phyloP scores from a whole-genome alignment of 2,888 invertebrate species.

The Clostera curtula region DNA sequence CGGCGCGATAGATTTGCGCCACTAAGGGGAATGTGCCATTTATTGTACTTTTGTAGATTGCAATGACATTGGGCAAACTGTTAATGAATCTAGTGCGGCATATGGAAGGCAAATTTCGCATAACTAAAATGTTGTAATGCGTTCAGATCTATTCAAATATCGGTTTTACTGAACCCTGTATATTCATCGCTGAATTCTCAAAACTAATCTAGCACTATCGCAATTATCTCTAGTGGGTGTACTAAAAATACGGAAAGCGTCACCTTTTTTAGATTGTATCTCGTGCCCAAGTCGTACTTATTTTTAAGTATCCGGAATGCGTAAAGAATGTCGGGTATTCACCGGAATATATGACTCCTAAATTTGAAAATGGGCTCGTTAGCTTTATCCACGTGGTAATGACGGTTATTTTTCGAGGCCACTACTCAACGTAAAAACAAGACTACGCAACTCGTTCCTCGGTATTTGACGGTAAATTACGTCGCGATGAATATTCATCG shows the following conservation, averaged over 20 bases:
- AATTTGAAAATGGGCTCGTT: slow-evolving; percentile 39
- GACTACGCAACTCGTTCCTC: slow-evolving; percentile 46
- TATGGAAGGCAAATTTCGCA: neutral
- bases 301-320: slow-evolving; percentile 22
- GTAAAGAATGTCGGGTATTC: slow-evolving; percentile 16
- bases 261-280: too few species aligned
- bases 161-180: too few species aligned
- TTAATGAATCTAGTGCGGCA: slow-evolving; percentile 8
- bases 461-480: slow-evolving; percentile 21
- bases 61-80: slow-evolving; percentile 9
- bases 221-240: too few species aligned
- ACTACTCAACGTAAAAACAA: slow-evolving; percentile 46
- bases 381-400: slow-evolving; percentile 35
- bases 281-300: slow-evolving; percentile 9
- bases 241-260: too few species aligned
- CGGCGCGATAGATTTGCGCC: slow-evolving; percentile 22
- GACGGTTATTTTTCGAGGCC: slow-evolving; percentile 70
- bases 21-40: slow-evolving; percentile 9
- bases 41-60: slow-evolving; percentile 8
- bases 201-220: too few species aligned
- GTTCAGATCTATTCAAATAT: neutral
- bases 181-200: too few species aligned
- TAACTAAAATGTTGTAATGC: neutral
- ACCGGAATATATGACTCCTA: slow-evolving; percentile 19
- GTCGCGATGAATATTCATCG: slow-evolving; percentile 26